phyloP scores from a whole-genome alignment of 1,140 invertebrate genomes.

The Aphelenchoides fujianensis region DNA sequence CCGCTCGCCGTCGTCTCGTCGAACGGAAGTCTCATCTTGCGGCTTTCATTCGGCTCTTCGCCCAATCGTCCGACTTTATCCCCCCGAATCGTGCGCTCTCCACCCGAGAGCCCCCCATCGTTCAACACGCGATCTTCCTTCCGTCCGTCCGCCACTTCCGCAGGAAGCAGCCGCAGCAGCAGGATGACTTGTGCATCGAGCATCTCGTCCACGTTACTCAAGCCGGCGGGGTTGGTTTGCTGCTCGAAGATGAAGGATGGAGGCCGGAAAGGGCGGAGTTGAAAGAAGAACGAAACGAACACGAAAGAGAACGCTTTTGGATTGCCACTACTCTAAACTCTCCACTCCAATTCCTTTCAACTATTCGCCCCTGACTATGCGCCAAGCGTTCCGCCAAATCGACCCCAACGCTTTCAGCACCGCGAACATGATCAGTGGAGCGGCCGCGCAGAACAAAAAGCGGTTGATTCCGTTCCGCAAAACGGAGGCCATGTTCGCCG shows the following conservation, averaged over 20 bases:
- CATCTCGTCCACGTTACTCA: constrained; percentile 16
- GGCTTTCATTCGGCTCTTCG: too few relatives aligned
- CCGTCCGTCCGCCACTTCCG: too few relatives aligned
- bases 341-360: neutral
- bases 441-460: constrained; percentile 58
- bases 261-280: neutral
- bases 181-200: constrained; percentile 29
- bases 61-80: too few relatives aligned
- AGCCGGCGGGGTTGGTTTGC: neutral
- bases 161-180: too few relatives aligned
- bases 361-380: neutral
- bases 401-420: constrained; percentile 14
- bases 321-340: too few relatives aligned
- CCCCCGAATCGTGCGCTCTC: too few relatives aligned
- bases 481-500: constrained; percentile 58
- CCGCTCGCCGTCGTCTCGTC: too few relatives aligned
- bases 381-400: neutral
- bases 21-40: too few relatives aligned
- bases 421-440: constrained; percentile 60
- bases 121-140: too few relatives aligned
- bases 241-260: neutral
- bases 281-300: neutral
- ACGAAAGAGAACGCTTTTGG: too few relatives aligned
- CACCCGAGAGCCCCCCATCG: too few relatives aligned
- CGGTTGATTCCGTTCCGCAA: constrained; percentile 54